These are phyloP conservation scores for roundworm (Caenorhabditis elegans) DNA, from an alignment of 1,140 invertebrate species.

Conservation along the genomic window DNA sequence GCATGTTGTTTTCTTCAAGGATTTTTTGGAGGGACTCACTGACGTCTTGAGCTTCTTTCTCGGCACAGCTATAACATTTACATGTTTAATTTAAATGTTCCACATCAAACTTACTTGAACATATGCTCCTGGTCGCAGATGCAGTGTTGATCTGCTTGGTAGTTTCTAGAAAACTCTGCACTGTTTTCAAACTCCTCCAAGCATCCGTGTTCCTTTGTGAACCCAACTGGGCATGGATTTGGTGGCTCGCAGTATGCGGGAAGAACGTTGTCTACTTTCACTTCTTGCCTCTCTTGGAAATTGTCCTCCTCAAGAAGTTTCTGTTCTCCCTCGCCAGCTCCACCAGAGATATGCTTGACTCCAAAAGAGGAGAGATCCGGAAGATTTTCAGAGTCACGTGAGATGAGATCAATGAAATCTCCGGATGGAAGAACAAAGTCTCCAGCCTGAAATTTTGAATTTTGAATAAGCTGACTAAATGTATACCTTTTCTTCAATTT, in stretches of 20 bases:
- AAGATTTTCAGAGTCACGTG: conserved; percentile 60
- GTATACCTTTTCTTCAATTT: too few species aligned
- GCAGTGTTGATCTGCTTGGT: conserved; percentile 88
- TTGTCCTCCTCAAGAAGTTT: conserved; percentile 72
- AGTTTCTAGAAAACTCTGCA: conserved; percentile 88
- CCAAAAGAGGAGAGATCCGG: conserved; percentile 58
- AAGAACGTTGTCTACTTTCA: conserved; percentile 85
- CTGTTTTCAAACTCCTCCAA: conserved; percentile 85
- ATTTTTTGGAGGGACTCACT: conserved; percentile 68
- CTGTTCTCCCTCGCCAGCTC: conserved; percentile 77
- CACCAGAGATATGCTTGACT: conserved; percentile 69
- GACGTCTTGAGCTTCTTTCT: conserved; percentile 64
- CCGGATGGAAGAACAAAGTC: conserved; percentile 41
- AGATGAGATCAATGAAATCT: conserved; percentile 63
- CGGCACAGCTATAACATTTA: conserved; percentile 51
- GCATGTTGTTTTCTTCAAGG: conserved; percentile 68
- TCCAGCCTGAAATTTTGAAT: conserved; percentile 53
- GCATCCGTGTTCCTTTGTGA: conserved; percentile 80
- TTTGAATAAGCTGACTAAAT: too few species aligned
- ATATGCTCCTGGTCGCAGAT: conserved; percentile 98
- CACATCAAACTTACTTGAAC: conserved; percentile 77
- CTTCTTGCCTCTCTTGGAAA: conserved; percentile 72
- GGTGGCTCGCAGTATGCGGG: conserved; percentile 98
- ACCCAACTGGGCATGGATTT: conserved; percentile 82
- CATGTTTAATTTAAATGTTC: neutral